Conservation (phyloP, 1,140 invertebrate genomes). For the Portunus trituberculatus region DNA sequence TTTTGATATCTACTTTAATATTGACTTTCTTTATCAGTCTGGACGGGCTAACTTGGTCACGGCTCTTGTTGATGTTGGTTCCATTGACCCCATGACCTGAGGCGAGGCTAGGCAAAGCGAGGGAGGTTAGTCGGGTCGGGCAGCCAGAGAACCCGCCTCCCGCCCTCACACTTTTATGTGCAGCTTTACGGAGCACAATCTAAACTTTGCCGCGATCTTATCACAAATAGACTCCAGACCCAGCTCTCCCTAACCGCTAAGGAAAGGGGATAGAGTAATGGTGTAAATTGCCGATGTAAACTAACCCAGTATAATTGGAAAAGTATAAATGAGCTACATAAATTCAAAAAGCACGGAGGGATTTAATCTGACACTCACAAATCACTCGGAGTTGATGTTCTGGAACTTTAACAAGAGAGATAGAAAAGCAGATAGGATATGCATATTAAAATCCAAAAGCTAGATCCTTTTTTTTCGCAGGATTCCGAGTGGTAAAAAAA, state of each 20-base stretch:
- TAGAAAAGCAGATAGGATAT: background rate
- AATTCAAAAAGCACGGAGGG: background rate
- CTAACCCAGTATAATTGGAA: background rate
- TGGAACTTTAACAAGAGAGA: background rate
- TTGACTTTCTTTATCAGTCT: background rate
- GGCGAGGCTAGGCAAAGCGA: background rate
- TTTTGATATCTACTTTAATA: background rate
- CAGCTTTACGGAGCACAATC: constrained; percentile 54
- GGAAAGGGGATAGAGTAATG: background rate
- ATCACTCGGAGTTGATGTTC: background rate
- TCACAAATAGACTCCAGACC: constrained; percentile 45
- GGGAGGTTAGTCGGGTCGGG: background rate
- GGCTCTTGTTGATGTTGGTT: background rate
- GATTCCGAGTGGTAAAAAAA: background rate
- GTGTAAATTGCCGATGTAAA: background rate
- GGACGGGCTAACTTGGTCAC: background rate
- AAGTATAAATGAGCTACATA: background rate
- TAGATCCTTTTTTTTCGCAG: background rate
- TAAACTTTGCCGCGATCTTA: constrained; percentile 63
- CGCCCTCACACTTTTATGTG: constrained; percentile 4
- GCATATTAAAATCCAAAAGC: background rate
- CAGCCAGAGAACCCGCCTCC: background rate
- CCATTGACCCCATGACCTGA: background rate
- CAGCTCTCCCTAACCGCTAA: background rate
- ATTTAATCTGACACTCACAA: background rate